A percentile compares a stretch with the other conserved stretches of the same genome.
phyloP scores from a whole-genome alignment of 92 coral and sea anemone genomes.

The Virgularia gustaviana region DNA sequence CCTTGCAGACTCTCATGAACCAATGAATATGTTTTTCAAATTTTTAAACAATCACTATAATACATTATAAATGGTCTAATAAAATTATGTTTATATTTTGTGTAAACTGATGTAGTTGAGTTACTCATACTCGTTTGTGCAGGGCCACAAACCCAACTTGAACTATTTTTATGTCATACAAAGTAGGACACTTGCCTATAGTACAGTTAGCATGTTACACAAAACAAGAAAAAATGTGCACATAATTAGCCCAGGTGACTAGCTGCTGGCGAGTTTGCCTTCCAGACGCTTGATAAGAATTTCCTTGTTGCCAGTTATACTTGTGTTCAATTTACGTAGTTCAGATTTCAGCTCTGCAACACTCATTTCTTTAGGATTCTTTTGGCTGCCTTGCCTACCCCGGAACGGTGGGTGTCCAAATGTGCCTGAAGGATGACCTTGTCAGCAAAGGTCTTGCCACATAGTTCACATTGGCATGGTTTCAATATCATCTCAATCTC shows the following conservation, averaged over 20 bases:
- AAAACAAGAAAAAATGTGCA: too few relatives aligned
- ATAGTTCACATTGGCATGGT: background rate
- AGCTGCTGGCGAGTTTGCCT: background rate
- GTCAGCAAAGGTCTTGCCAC: background rate
- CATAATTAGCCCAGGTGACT: too few relatives aligned
- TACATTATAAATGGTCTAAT: too few relatives aligned
- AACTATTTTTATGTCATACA: too few relatives aligned
- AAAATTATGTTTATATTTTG: too few relatives aligned
- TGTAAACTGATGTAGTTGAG: too few relatives aligned
- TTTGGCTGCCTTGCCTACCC: background rate
- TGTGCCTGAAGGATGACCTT: background rate
- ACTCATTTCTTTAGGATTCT: background rate
- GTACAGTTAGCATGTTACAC: too few relatives aligned
- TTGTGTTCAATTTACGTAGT: background rate
- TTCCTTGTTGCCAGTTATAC: background rate
- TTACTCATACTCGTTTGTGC: too few relatives aligned
- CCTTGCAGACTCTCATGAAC: conserved; percentile 59
- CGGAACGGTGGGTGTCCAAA: background rate
- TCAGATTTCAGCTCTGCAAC: background rate
- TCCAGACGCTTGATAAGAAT: background rate
- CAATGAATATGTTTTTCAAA: too few relatives aligned
- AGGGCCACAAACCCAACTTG: too few relatives aligned
- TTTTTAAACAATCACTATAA: too few relatives aligned
- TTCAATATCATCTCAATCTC: background rate
- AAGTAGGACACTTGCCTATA: too few relatives aligned